These are phyloP conservation scores for Hycleus cichorii DNA, from an alignment of 1,140 invertebrate species.

Conservation along the genomic window DNA sequence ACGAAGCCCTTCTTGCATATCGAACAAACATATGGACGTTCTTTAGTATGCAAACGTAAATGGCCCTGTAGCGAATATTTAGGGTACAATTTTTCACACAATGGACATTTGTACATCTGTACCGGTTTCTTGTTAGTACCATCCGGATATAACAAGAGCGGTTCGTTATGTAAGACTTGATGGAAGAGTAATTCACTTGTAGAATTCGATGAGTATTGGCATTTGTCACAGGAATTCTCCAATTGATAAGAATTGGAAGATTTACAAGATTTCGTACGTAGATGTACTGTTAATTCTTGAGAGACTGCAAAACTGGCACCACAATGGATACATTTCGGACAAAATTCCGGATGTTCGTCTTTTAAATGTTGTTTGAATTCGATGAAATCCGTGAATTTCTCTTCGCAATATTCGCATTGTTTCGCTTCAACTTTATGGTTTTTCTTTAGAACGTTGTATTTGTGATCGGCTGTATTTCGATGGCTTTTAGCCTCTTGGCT, in stretches of 20 bases:
- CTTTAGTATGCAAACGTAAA: constrained; percentile 64
- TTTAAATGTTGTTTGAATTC: constrained; percentile 60
- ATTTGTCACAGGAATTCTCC: constrained; percentile 39
- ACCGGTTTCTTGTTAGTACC: constrained; percentile 35
- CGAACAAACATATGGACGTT: constrained; percentile 63
- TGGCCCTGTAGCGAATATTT: constrained; percentile 63
- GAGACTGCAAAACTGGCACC: constrained; percentile 58
- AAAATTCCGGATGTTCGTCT: constrained; percentile 51
- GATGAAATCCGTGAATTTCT: constrained; percentile 46
- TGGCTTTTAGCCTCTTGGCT: constrained; percentile 57
- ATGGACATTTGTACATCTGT: constrained; percentile 53
- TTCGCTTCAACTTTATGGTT: constrained; percentile 33
- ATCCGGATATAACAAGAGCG: constrained; percentile 36
- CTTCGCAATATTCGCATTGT: constrained; percentile 54
- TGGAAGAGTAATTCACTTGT: constrained; percentile 59
- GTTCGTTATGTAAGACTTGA: constrained; percentile 51
- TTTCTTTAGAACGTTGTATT: constrained; percentile 37
- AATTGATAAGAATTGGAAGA: constrained; percentile 23
- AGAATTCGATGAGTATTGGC: constrained; percentile 43
- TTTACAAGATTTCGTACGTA: constrained; percentile 50
- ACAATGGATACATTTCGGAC: constrained; percentile 57
- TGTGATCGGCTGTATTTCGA: constrained; percentile 54
- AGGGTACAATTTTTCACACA: constrained; percentile 61
- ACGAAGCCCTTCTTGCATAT: constrained; percentile 58
- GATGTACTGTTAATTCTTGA: constrained; percentile 64